Base-by-base conservation (phyloP, 2,888 invertebrate species). In the Prostheceraeus crozeri region DNA sequence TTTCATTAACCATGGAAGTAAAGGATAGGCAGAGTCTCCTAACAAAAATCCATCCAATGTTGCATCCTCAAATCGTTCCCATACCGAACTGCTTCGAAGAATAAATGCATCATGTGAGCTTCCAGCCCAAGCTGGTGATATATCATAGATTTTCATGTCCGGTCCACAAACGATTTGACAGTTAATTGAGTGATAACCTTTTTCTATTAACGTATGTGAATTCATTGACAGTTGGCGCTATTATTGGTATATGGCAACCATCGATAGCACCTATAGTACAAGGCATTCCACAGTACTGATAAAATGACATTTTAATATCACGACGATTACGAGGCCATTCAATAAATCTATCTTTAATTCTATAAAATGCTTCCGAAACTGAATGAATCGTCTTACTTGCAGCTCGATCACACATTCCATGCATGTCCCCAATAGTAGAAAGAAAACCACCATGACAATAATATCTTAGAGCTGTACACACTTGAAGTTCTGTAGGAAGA, bases 151-250 rank as follows among this genome's bases (percentile, higher is more conserved):
- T 25, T 33, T n/a, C 4, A 40, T 40, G 1, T 64, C 56, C 6
- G 10, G 23, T 28, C 65, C 59, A 25, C 36, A 33, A 3, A 68
- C 61, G 1, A 66, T 62, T 61, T 68, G 66, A 6, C 61, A 35
- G 40, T 69, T 69, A 1, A 68, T 62, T 0, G 68, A 66, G 51
- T 67, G 66, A 35, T 28, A 65, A 1, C 48, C 19, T 61, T 68
- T n/a, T 68, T 35, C 65, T 55, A 28, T 60, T 64, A 0, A 66
- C 62, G 58, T 59, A 68, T 1, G 35, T 30, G 0, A 25, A 6
- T 35, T 64, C 63, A 46, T 65, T 36, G n/a, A 33, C n/a, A n/a
- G n/a, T n/a, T 10, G 33, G 33, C 33, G 33, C 33, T 10, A 33
- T 8, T 10, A 33, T 33, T 8, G 33, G 33, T 10, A 33, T 33